Evolutionary conservation across 2,113 vertebrate genomes (phyloP), one percentile per base, ranked within the genome.

Genomic region (Bungarus multicinctus): DNA sequence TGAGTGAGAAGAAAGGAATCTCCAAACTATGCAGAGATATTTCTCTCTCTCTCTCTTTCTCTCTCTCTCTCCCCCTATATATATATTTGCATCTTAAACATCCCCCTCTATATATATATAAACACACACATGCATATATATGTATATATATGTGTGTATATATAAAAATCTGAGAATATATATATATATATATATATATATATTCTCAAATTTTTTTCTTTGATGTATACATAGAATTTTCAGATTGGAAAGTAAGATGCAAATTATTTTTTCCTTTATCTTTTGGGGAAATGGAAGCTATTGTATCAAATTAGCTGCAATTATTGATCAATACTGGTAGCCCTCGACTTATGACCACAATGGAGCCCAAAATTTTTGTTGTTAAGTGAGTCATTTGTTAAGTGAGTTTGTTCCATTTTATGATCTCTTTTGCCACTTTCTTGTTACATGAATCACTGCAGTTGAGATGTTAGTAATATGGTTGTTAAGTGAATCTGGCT

Each of bases 261-360:
- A 57, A 89, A 92, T 27, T n/a, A 52, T 81, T 39, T 81, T 81
- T 81, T 81, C 16, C 18, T 58, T 45, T 64, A 23, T 91, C 55
- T 18, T 55, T 74, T 90, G 5, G 8, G 22, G 39, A 43, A 23
- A 5, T 23, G 43, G 88, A 8, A 69, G 16, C 43, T 91, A 64
- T 85, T 58, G n/a, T 69, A 4, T 91, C 87, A 69, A 25, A 11
- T 50, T 7, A 0, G 7, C 94, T 94, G 52, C 89, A 88, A 87
- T 53, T 45, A 85, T 93, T 95, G 74, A 92, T 69, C 64, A 69
- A 69, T 69, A 69, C 30, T 5, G 30, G 64, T 69, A 69, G n/a
- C n/a, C 64, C 14, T 69, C 5, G 0, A 69, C 30, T 69, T 69
- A 69, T 2, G 2, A 10, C 11, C 11, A 64, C 11, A 64, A n/a